A percentile compares a stretch with the other conserved stretches of the same genome.
These are phyloP conservation scores for Dasypus novemcinctus DNA, from an alignment of 2,113 vertebrate genomes.

Conservation along the genomic window DNA sequence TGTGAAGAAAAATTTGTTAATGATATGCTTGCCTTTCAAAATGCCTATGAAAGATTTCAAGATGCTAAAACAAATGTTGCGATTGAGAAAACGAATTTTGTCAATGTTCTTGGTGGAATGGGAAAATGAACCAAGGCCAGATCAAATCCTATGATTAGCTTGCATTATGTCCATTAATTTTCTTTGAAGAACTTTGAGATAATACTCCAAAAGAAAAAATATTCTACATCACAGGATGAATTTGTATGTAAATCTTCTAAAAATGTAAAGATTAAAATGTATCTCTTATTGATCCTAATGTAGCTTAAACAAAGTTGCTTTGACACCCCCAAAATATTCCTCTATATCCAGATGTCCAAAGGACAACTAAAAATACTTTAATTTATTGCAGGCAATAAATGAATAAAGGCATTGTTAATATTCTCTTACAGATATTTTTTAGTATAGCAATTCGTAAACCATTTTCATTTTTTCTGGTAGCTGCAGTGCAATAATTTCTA, in stretches of 20 bases:
- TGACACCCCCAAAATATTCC: neutral
- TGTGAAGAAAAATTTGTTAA: constrained; percentile 68
- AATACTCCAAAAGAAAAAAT: neutral
- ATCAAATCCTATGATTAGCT: neutral
- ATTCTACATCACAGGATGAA: neutral
- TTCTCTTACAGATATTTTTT: neutral
- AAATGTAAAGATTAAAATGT: neutral
- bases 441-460: neutral
- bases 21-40: constrained; percentile 63
- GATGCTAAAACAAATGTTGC: constrained; percentile 69
- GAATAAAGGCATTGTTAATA: neutral
- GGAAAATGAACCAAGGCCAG: neutral
- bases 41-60: constrained; percentile 58
- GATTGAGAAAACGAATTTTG: constrained; percentile 40
- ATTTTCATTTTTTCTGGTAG: constrained; percentile 1
- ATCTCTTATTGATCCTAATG: constrained; percentile 27
- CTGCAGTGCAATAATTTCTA: neutral
- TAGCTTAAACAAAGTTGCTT: neutral
- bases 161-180: constrained; percentile 10
- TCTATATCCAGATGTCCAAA: neutral
- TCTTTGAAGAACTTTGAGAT: neutral
- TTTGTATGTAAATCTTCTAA: neutral
- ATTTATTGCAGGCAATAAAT: neutral
- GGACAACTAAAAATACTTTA: neutral
- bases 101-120: neutral